Percentiles rank a stretch among this genome's conserved stretches.
phyloP scores from a whole-genome alignment of 2,797 vertebrate species.

The Mus spretus region DNA sequence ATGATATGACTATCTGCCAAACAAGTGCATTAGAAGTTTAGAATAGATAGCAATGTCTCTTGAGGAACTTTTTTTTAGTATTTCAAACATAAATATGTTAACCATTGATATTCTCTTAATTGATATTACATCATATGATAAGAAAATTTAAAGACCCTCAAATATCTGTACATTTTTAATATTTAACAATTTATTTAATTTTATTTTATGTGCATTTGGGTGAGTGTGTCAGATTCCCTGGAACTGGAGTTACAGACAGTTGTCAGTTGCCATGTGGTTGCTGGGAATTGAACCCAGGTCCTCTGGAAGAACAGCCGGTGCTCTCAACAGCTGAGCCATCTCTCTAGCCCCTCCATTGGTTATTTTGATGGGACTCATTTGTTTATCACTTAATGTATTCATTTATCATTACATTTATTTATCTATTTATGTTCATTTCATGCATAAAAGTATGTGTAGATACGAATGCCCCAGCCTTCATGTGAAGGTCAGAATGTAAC shows the following conservation, averaged over 20 bases:
- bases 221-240: background rate
- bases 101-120: background rate
- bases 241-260: background rate
- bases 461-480: background rate
- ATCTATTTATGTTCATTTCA: background rate
- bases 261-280: background rate
- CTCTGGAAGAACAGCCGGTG: background rate
- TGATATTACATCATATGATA: background rate
- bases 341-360: background rate
- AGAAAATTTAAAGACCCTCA: background rate
- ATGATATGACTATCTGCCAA: background rate
- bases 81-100: background rate
- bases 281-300: background rate
- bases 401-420: background rate
- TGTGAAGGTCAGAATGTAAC: background rate
- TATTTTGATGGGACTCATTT: background rate
- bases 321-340: background rate
- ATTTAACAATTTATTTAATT: background rate
- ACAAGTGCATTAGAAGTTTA: background rate
- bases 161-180: background rate
- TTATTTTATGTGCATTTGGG: background rate
- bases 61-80: background rate
- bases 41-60: background rate
- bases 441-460: background rate
- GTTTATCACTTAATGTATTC: background rate